phyloP scores from a whole-genome alignment of 53 echinoderm and acorn worm species.

The Mesocentrotus franciscanus region DNA sequence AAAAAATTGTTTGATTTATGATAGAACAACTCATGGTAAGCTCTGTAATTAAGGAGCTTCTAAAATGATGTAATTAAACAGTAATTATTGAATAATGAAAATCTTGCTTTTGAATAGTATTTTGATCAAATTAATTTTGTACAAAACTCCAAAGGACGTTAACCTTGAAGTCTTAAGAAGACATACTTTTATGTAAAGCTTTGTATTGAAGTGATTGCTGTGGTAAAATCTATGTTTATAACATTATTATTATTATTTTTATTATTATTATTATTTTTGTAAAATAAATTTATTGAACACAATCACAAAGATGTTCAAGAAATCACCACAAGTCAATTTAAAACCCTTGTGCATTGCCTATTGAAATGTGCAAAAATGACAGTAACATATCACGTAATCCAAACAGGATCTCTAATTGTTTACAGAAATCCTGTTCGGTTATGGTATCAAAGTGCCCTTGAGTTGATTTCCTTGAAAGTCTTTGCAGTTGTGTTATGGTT shows the following conservation, averaged over 20 bases:
- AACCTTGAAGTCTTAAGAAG: background rate
- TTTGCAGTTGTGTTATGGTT: background rate
- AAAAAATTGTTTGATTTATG: too few relatives aligned
- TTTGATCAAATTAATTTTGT: slow-evolving; percentile 21
- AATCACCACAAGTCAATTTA: too few relatives aligned
- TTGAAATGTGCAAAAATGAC: too few relatives aligned
- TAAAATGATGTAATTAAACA: slow-evolving; percentile 19
- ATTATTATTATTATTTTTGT: too few relatives aligned
- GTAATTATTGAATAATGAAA: background rate
- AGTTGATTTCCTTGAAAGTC: too few relatives aligned
- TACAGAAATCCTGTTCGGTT: too few relatives aligned
- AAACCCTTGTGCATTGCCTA: too few relatives aligned
- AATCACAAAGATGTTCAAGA: too few relatives aligned
- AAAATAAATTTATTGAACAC: too few relatives aligned
- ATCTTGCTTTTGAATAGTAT: slow-evolving; percentile 32
- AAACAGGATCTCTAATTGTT: too few relatives aligned
- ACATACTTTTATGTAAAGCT: background rate
- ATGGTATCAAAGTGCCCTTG: too few relatives aligned
- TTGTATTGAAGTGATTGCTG: slow-evolving; percentile 32
- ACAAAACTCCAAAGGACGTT: slow-evolving; percentile 11
- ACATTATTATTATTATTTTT: background rate
- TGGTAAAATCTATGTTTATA: background rate
- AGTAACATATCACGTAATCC: too few relatives aligned
- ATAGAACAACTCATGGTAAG: slow-evolving; percentile 8
- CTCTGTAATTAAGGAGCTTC: background rate